These are phyloP conservation scores for Austrofundulus limnaeus DNA, from an alignment of 2,113 vertebrate species.

Conservation along the genomic window DNA sequence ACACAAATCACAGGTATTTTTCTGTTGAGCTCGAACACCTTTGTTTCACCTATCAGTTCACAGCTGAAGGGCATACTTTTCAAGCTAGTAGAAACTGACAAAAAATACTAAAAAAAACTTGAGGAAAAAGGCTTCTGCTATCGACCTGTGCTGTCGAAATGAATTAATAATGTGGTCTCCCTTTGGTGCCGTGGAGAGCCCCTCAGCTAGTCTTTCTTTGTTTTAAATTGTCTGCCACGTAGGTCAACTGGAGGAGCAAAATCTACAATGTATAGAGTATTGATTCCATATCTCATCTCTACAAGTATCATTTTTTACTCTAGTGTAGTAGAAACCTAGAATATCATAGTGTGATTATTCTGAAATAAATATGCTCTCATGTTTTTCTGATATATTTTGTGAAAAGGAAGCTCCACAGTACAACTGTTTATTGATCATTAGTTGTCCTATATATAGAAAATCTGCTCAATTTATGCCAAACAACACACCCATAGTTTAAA, in stretches of 20 bases:
- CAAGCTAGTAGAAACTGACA: conserved; percentile 9
- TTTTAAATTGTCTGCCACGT: conserved; percentile 74
- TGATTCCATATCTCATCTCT: conserved; percentile 65
- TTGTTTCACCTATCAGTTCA: conserved; percentile 4
- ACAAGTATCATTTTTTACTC: conserved; percentile 52
- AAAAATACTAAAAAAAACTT: conserved; percentile 39
- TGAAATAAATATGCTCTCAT: conserved; percentile 24
- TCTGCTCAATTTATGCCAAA: background rate
- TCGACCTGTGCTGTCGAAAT: conserved; percentile 70
- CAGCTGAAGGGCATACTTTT: conserved; percentile 13
- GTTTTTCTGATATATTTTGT: too few relatives aligned
- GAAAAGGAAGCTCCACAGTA: too few relatives aligned
- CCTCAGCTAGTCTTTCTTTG: conserved; percentile 55
- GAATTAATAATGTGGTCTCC: conserved; percentile 71
- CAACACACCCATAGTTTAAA: conserved; percentile 28
- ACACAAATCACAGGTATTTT: background rate
- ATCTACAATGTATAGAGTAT: conserved; percentile 67
- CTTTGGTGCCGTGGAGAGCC: conserved; percentile 54
- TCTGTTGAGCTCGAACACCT: background rate
- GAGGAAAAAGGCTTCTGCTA: conserved; percentile 56
- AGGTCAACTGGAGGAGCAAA: conserved; percentile 71
- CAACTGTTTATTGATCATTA: background rate
- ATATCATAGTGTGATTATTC: conserved; percentile 34
- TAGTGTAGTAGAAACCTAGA: background rate
- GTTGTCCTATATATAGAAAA: background rate